A percentile compares a stretch with the other conserved stretches of the same genome.
Evolutionary conservation across 2,113 vertebrate species (phyloP).

Genomic region (Odobenus rosmarus): DNA sequence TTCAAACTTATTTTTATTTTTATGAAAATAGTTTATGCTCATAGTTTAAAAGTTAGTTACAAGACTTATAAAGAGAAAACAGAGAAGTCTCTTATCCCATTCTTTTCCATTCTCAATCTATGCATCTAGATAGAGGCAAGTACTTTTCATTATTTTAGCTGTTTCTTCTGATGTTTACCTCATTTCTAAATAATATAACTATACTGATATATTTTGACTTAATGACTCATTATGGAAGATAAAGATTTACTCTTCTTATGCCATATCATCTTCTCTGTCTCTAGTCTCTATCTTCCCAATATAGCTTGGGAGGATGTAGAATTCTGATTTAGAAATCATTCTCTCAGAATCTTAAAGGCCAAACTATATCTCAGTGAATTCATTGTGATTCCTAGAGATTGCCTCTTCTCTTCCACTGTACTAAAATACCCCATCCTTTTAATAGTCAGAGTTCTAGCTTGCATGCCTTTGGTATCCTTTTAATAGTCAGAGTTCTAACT

Average conservation of each 20-base stretch:
- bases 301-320: background rate
- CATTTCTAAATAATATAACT: conserved; percentile 37
- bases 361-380: background rate
- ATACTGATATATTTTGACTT: background rate
- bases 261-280: background rate
- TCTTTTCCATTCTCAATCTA: background rate
- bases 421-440: background rate
- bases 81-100: background rate
- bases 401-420: background rate
- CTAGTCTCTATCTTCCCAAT: background rate
- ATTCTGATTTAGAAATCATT: conserved; percentile 51
- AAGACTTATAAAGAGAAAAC: background rate
- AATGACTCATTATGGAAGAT: background rate
- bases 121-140: background rate
- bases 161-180: conserved; percentile 32
- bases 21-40: conserved; percentile 34
- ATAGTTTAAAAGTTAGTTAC: background rate
- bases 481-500: background rate
- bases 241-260: background rate
- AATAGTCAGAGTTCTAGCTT: background rate
- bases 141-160: conserved; percentile 11
- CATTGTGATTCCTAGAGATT: background rate
- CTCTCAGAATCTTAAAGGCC: background rate
- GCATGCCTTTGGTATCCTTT: background rate
- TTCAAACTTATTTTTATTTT: conserved; percentile 27